Percentiles rank a stretch among this genome's conserved stretches.
Evolutionary conservation across 2,888 invertebrate species (phyloP).

Genomic region (Sipha maydis): DNA sequence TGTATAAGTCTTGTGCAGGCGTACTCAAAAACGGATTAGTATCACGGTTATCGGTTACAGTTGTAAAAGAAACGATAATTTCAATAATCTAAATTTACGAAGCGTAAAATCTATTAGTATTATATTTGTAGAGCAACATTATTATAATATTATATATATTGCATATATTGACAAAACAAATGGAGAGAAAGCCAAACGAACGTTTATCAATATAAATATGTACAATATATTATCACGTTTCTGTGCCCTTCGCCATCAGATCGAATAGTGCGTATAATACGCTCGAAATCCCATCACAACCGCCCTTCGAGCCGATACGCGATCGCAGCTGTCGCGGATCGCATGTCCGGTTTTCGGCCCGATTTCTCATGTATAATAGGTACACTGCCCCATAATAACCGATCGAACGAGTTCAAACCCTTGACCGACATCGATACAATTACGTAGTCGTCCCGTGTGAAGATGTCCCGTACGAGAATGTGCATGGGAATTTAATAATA

Average conservation of each 20-base stretch:
- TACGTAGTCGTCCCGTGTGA: slow-evolving; percentile 35
- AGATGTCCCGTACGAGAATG: slow-evolving; percentile 8
- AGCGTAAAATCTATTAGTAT: too few species aligned
- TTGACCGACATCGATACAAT: not conserved
- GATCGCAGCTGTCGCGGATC: slow-evolving; percentile 8
- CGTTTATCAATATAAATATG: too few species aligned
- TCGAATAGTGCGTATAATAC: not conserved
- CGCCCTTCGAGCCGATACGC: not conserved
- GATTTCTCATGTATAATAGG: not conserved
- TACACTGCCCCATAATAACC: not conserved
- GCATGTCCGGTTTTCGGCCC: slow-evolving; percentile 41
- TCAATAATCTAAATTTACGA: too few species aligned
- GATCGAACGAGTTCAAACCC: slow-evolving; percentile 60
- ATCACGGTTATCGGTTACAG: too few species aligned
- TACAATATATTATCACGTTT: too few species aligned
- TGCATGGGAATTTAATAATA: slow-evolving; percentile 26
- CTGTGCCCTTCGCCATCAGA: not conserved
- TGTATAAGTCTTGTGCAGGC: too few species aligned
- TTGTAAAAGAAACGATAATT: too few species aligned
- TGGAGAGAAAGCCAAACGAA: too few species aligned
- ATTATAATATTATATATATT: too few species aligned
- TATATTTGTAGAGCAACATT: too few species aligned
- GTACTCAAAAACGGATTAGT: too few species aligned
- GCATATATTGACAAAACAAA: too few species aligned
- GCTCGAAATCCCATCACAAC: not conserved